A percentile compares a stretch with the other conserved stretches of the same genome.
Evolutionary conservation across 2,888 invertebrate species (phyloP).

Genomic region (Cryptocephalus primarius): DNA sequence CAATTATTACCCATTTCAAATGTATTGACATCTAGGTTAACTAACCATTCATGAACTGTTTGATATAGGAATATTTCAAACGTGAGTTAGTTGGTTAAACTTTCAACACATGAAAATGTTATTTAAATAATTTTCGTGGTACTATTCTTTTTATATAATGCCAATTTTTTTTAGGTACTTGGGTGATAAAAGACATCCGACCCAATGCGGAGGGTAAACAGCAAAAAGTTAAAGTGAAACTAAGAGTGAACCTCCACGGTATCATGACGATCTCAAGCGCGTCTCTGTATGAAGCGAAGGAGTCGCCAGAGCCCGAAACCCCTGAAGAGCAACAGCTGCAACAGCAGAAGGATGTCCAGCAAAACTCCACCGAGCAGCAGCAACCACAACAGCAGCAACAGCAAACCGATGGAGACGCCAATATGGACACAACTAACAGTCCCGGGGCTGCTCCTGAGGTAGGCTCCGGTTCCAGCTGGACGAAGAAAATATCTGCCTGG

Average conservation of each 20-base stretch:
- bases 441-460: constrained; percentile 33
- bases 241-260: constrained; percentile 87
- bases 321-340: constrained; percentile 18
- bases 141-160: no score
- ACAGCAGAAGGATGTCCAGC: constrained; percentile 3
- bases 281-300: constrained; percentile 67
- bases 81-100: no score
- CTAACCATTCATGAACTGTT: no score
- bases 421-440: constrained; percentile 21
- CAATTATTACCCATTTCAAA: no score
- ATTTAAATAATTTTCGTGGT: no score
- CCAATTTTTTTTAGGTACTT: constrained; percentile 45
- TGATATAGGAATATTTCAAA: no score
- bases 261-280: constrained; percentile 83
- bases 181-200: constrained; percentile 70
- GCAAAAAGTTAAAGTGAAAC: constrained; percentile 94
- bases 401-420: constrained; percentile 38
- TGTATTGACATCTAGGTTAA: no score
- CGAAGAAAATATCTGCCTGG: constrained; percentile 40
- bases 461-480: constrained; percentile 39
- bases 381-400: constrained; percentile 20
- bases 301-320: constrained; percentile 31
- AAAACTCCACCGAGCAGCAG: constrained; percentile 10
- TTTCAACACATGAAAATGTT: no score
- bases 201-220: constrained; percentile 81